A percentile compares a stretch with the other conserved stretches of the same genome.
Evolutionary conservation across 1,140 invertebrate species (phyloP).

Genomic region (Conus ventricosus): DNA sequence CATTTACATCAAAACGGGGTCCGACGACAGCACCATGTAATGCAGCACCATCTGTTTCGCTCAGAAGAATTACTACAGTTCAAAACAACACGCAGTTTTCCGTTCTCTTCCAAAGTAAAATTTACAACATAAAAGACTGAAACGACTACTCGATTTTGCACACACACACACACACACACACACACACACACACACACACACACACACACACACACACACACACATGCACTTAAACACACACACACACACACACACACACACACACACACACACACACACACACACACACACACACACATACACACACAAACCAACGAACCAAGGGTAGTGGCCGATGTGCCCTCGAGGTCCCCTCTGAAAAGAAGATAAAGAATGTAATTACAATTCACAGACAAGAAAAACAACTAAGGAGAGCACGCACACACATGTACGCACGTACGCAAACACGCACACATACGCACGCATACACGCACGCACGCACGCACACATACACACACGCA

Average conservation of each 20-base stretch:
- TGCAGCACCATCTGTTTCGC: no score
- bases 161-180: conserved; percentile 25
- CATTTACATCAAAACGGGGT: no score
- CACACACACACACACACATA: background rate
- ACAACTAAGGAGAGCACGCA: background rate
- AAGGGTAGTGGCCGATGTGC: background rate
- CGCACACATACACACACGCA: conserved; percentile 15
- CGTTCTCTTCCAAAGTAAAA: no score
- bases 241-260: background rate
- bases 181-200: conserved; percentile 22
- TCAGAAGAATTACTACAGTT: no score
- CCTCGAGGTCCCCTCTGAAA: background rate
- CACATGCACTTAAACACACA: background rate
- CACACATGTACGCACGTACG: background rate
- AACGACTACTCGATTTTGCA: no score
- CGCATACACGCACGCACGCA: background rate
- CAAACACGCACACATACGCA: conserved; percentile 5
- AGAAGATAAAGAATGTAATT: background rate
- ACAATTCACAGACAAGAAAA: no score
- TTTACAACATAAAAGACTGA: no score
- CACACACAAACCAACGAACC: background rate
- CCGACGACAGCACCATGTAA: no score
- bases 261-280: background rate
- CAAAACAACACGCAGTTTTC: no score
- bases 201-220: conserved; percentile 25